Evolutionary conservation across 1,140 invertebrate species (phyloP).

Genomic region (Drosophila equinoxialis): DNA sequence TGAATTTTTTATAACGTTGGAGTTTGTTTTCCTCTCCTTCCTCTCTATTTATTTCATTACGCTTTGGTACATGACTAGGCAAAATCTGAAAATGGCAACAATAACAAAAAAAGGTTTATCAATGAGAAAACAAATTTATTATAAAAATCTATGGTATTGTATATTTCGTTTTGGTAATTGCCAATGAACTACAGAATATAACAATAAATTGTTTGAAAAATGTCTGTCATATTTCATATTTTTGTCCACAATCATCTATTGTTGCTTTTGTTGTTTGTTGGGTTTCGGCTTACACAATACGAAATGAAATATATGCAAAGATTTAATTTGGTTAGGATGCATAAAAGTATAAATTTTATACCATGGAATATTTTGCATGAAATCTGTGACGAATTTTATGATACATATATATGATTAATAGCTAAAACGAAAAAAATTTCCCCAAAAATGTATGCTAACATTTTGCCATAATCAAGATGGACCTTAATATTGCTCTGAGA

Average conservation of each 20-base stretch:
- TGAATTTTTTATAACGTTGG: slow-evolving; percentile 16
- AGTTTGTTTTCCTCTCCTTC: slow-evolving; percentile 1
- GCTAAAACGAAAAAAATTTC: background rate
- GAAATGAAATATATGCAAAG: slow-evolving; percentile 1
- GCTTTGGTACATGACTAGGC: background rate
- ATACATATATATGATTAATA: background rate
- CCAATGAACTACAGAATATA: background rate
- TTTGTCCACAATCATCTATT: slow-evolving; percentile 5
- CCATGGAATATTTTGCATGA: background rate
- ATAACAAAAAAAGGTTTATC: background rate
- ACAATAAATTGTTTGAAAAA: slow-evolving; percentile 11
- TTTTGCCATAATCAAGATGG: too few relatives aligned
- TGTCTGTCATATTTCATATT: slow-evolving; percentile 19
- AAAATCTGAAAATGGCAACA: slow-evolving; percentile 10
- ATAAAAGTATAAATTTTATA: background rate
- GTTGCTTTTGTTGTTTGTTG: slow-evolving; percentile 2
- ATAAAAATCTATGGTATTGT: slow-evolving; percentile 7
- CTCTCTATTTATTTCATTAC: slow-evolving; percentile 6
- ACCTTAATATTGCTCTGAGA: too few relatives aligned
- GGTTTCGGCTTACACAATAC: slow-evolving; percentile 1
- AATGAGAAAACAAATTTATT: slow-evolving; percentile 11
- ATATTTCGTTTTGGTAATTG: slow-evolving; percentile 7
- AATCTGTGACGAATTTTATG: background rate
- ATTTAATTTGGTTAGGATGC: slow-evolving; percentile 1
- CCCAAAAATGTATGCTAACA: background rate